Evolutionary conservation across 1,140 invertebrate genomes (phyloP), one percentile per base, ranked within the genome.

Genomic region (Uloborus diversus): DNA sequence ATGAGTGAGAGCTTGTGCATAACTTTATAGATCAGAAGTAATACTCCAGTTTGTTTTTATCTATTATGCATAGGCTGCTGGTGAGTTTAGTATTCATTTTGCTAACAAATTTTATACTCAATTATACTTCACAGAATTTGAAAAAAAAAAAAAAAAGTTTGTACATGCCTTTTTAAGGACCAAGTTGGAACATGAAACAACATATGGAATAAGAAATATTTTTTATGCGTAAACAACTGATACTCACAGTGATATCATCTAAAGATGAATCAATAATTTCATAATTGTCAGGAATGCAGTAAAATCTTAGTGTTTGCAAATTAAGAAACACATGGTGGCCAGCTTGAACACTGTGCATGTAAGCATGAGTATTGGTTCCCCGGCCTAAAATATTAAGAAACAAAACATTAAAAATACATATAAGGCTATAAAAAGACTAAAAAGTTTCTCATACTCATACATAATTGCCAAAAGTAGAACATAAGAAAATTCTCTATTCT

Each of bases 211-310:
- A n/a, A n/a, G n/a, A n/a, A n/a, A n/a, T n/a, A n/a, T n/a, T n/a
- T n/a, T n/a, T n/a, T n/a, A n/a, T n/a, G n/a, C n/a, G n/a, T n/a
- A n/a, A n/a, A n/a, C n/a, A n/a, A n/a, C n/a, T n/a, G n/a, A n/a
- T n/a, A n/a, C 86, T 84, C 83, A 90, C 89, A 81, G 98, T 99
- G 33, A 99, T 99, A 85, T 99, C 98, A 88, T 98, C 97, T 79
- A 99, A 86, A 5, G 97, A 99, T 1, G 97, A 98, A 91, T 99
- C 97, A 84, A 99, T 96, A 83, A 99, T 97, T 90, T 99, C 96
- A 90, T 99, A 99, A 87, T 99, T 99, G 86, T 99, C 98, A 25
- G 98, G 98, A 32, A 99, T 88, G 88, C 98, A 99, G 86, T 99
- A 99, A 88, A 99, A 99, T 85, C 97, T 96, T 59, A 99, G 89